Evolutionary conservation across 2,888 invertebrate genomes (phyloP).

Genomic region (Dynastes grantii): DNA sequence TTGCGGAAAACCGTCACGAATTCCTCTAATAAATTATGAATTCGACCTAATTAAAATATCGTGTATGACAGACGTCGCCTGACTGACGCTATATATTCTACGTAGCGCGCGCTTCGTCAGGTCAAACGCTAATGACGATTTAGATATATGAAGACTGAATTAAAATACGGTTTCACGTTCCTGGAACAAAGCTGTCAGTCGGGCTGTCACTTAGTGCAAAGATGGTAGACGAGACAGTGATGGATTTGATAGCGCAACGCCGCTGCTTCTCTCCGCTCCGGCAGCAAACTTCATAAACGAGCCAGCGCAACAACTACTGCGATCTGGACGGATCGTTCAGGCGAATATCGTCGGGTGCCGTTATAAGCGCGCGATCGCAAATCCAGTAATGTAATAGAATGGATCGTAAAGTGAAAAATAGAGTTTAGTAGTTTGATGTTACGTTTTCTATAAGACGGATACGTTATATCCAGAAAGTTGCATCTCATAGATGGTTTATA

Average conservation of each 20-base stretch:
- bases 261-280: constrained; percentile 47
- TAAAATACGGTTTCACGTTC: constrained; percentile 68
- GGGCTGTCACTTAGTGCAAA: constrained; percentile 68
- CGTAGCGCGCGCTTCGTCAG: constrained; percentile 33
- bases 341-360: neutral
- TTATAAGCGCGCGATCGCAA: neutral
- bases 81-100: constrained; percentile 35
- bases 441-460: neutral
- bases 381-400: neutral
- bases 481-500: neutral
- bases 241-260: constrained; percentile 59
- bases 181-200: constrained; percentile 69
- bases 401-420: constrained; percentile 10
- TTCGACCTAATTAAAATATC: constrained; percentile 36
- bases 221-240: constrained; percentile 67
- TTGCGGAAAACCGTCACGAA: constrained; percentile 6
- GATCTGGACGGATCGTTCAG: neutral
- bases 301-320: constrained; percentile 14
- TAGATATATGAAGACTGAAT: constrained; percentile 63
- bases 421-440: neutral
- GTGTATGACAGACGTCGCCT: constrained; percentile 29
- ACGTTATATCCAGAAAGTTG: neutral
- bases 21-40: constrained; percentile 24
- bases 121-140: constrained; percentile 56
- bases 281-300: constrained; percentile 57